Evolutionary conservation across 1,140 invertebrate genomes (phyloP).

Genomic region (Hypothenemus hampei): DNA sequence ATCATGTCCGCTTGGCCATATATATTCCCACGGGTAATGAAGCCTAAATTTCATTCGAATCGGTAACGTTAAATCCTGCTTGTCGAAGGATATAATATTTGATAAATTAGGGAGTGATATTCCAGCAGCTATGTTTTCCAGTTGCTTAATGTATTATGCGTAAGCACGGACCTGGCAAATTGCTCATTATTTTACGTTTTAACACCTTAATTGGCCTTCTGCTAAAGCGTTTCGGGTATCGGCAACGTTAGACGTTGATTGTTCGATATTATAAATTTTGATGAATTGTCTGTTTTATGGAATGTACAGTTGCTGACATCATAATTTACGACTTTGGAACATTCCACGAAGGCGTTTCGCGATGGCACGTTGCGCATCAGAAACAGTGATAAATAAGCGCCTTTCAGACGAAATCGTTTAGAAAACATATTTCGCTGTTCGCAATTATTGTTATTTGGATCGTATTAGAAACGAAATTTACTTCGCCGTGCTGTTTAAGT

Average conservation of each 20-base stretch:
- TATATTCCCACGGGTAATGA: background rate
- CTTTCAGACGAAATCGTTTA: constrained; percentile 19
- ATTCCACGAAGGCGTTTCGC: constrained; percentile 4
- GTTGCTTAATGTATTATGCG: background rate
- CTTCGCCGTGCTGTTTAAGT: no score
- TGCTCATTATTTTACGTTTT: background rate
- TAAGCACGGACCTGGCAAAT: background rate
- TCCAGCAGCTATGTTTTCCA: background rate
- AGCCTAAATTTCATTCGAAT: constrained; percentile 3
- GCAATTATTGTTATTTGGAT: no score
- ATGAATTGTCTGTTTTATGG: constrained; percentile 9
- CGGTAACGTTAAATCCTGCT: constrained; percentile 5
- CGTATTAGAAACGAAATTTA: no score
- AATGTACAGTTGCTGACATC: constrained; percentile 14
- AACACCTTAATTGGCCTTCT: background rate
- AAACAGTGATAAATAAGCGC: constrained; percentile 14
- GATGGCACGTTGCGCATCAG: background rate
- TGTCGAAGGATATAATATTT: constrained; percentile 2
- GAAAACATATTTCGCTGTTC: constrained; percentile 6
- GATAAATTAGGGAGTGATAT: background rate
- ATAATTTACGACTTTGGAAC: constrained; percentile 17
- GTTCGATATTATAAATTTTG: constrained; percentile 11
- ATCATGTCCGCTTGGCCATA: background rate
- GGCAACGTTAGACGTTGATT: constrained; percentile 3
- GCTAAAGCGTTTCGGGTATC: background rate